Evolutionary conservation across 2,888 invertebrate genomes (phyloP), one percentile per base, ranked within the genome.

Genomic region (Agonum fuliginosum): DNA sequence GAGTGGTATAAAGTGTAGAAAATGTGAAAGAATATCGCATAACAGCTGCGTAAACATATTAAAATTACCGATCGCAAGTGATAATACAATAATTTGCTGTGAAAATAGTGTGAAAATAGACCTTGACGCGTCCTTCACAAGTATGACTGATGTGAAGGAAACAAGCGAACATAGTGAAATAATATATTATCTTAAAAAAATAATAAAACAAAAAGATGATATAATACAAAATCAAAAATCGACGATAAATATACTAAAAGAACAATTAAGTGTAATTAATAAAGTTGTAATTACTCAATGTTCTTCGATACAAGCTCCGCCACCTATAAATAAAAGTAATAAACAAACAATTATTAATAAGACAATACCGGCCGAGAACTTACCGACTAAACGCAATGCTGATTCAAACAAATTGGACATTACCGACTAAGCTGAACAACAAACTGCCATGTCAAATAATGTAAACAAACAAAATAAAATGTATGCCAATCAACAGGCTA

Each of bases 351-450:
- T n/a, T n/a, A n/a, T n/a, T n/a, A n/a, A n/a, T n/a, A n/a, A n/a
- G n/a, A n/a, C n/a, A n/a, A n/a, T n/a, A n/a, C n/a, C n/a, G n/a
- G n/a, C n/a, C n/a, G n/a, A n/a, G n/a, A n/a, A 41, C 10, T 41
- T 41, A 41, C 41, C n/a, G 41, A 41, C 41, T 41, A n/a, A 41
- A n/a, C 41, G 8, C 41, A 41, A 41, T 41, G 41, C 41, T n/a
- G 41, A n/a, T 41, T 4, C 41, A 41, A 41, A 41, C 12, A 41
- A 41, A 41, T 6, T n/a, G 41, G 12, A 41, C 4, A 41, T 41
- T 41, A n/a, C 10, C 41, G 41, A 41, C 41, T 3, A 41, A 41
- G 41, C 41, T 41, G 41, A 41, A 41, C 41, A 41, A 41, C 5
- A 41, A 41, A 41, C 12, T 41, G 12, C 10, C n/a, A 41, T 41